Evolutionary conservation across 2,888 invertebrate species (phyloP), one percentile per base, ranked within the genome.

Genomic region (Protodeltote pygarga): DNA sequence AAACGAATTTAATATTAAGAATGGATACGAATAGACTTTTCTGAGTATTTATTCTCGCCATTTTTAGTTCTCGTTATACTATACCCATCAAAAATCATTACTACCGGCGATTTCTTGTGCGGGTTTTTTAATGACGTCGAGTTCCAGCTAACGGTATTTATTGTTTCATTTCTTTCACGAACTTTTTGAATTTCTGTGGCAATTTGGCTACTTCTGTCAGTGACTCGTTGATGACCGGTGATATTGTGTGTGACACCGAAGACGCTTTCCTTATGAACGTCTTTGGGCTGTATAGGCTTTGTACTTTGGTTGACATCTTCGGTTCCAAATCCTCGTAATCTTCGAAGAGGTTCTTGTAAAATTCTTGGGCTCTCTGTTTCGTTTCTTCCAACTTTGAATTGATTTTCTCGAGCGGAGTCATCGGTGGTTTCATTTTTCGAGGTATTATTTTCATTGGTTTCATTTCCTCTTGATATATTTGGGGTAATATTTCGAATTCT

Each of bases 1-100:
- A 11, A 1, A 5, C 10, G 8, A 8, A 17, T 3, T 6, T 23
- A 5, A n/a, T 4, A 15, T 57, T 73, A 73, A 20, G 81, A 73
- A 57, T 76, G 83, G 24, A 88, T 77, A 33, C 74, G 80, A 47
- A 89, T 83, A 5, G 83, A 73, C 58, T 87, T 86, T 68, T 85
- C 85, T 6, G 80, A 63, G 27, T 86, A 52, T 75, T 83, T 85
- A 57, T 89, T 88, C 57, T 87, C 77, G 2, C 89, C 89, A 74
- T 89, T 89, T 50, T 84, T 88, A 58, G 87, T 81, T 63, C 89
- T 84, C 3, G 89, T 85, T 31, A 88, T 79, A 69, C 92, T 92
- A 49, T 92, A 92, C 4, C 92, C 91, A 71, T 90, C 92, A 65
- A 83, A 83, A 32, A 92, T 91, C 48, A 84, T 82, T 3, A 91